These are phyloP conservation scores for Puffinus mauretanicus DNA, from an alignment of 2,113 vertebrate genomes.

Conservation along the genomic window DNA sequence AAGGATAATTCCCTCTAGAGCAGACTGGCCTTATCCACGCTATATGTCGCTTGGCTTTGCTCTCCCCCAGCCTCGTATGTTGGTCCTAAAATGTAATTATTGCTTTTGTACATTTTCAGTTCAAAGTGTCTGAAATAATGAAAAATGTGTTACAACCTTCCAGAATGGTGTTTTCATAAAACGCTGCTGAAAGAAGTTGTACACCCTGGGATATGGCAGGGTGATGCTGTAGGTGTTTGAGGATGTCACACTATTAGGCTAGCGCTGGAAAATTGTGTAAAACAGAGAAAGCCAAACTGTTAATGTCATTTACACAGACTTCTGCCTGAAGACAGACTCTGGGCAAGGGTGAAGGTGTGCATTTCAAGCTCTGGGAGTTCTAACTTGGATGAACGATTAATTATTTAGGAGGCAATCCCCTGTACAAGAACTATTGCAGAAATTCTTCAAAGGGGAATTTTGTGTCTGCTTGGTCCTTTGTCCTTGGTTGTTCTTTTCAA, in stretches of 20 bases:
- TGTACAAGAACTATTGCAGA: background rate
- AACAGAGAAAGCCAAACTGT: background rate
- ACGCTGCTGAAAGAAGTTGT: background rate
- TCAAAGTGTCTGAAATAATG: background rate
- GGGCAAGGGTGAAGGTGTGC: background rate
- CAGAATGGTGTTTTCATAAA: background rate
- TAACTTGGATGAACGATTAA: background rate
- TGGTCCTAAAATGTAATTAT: background rate
- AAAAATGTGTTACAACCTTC: background rate
- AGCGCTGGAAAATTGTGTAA: background rate
- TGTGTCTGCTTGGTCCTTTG: background rate
- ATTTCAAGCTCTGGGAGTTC: background rate
- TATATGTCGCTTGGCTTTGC: background rate
- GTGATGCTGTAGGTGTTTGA: background rate
- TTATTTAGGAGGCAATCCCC: background rate
- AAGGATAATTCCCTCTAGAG: background rate
- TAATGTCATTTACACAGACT: background rate
- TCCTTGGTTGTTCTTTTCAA: background rate
- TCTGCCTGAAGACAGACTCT: background rate
- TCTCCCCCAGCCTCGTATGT: background rate
- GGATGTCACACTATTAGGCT: fast-evolving
- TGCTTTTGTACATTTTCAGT: background rate
- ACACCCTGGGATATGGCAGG: background rate
- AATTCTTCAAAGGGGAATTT: background rate
- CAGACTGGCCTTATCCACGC: background rate